Base-by-base conservation (phyloP, 1,140 invertebrate genomes). In the Propsilocerus akamusi region DNA sequence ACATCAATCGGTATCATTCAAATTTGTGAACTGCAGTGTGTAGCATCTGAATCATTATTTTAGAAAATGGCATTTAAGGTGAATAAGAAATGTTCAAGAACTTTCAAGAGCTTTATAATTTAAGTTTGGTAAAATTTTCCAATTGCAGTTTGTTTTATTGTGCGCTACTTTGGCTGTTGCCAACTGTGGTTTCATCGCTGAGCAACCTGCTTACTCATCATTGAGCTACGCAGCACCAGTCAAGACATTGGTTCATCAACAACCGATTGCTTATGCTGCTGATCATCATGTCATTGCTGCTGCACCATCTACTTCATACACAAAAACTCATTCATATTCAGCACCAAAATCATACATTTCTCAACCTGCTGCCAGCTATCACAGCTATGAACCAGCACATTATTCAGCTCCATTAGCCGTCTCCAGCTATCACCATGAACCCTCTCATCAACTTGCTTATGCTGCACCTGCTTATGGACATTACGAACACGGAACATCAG, bases 401-500 rank as follows among this genome's bases (percentile, higher is more conserved):
- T 20, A 41, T 17, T 50, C 56, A 10, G 57, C 57, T 47, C 54
- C 53, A 5, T 53, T 53, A 14, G 50, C 56, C 7, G 54, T 58
- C 5, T 56, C 57, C 8, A 52, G 59, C 5, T 54, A 56, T 17
- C 56, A 58, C 57, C 52, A 48, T 48, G 46, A 61, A n/a, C 53
- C 60, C 22, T 57, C 62, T 2, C 56, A 59, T 46, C n/a, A n/a
- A n/a, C n/a, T n/a, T n/a, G 57, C 66, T 4, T 51, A 63, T 46
- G 64, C 65, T 49, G 53, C 66, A 41, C 68, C 66, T 0, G 59
- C 68, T 48, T 66, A 67, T 0, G 60, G 64, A 25, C 66, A 62
- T 28, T 68, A 71, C 49, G 69, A 71, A 37, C 58, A 73, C 20
- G 75, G 74, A 26, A 57, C 71, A 26, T 66, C 71, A 26, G 68